Evolutionary conservation across 1,140 invertebrate species (phyloP), one percentile per base, ranked within the genome.

Genomic region (Drosophila insularis): DNA sequence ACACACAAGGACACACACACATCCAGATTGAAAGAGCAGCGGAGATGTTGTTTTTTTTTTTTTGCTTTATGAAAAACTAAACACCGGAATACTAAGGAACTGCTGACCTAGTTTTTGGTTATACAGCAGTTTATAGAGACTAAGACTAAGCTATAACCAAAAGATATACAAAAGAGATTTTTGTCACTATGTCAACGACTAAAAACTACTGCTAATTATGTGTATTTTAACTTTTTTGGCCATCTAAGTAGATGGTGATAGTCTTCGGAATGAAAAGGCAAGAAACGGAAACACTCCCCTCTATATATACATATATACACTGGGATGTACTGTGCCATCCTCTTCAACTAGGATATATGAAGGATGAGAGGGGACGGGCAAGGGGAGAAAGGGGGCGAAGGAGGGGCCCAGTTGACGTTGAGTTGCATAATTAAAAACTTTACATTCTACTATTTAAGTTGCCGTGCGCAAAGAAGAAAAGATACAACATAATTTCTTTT

Each of bases 401-500:
- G 27, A 27, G 19, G 2, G 1, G 31, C 3, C 6, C 2, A 37
- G 63, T 78, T 46, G 72, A 65, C 59, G 64, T 63, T 74, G 66
- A 89, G 84, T 63, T 89, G 84, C 84, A 87, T 89, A 87, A 87
- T 87, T 87, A 87, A 87, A 82, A 87, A 89, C 84, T 87, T 87
- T 87, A 71, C 72, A 81, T 87, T 84, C 71, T 69, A 68, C 76
- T 87, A 80, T 87, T 87, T 87, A 84, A 87, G 66, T 87, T 89
- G 84, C 73, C 67, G 79, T 79, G 76, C 68, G 79, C 67, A 86
- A 86, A 86, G 84, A 58, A 58, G 43, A 89, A 89, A 78, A 80
- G 80, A 82, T 82, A 80, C 62, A 89, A 71, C 77, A 70, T 79
- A 37, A 74, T 79, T 68, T 53, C 50, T 40, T 21, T 21, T 55